Evolutionary conservation across 2,113 vertebrate species (phyloP).

Genomic region (Aegotheles bennettii): DNA sequence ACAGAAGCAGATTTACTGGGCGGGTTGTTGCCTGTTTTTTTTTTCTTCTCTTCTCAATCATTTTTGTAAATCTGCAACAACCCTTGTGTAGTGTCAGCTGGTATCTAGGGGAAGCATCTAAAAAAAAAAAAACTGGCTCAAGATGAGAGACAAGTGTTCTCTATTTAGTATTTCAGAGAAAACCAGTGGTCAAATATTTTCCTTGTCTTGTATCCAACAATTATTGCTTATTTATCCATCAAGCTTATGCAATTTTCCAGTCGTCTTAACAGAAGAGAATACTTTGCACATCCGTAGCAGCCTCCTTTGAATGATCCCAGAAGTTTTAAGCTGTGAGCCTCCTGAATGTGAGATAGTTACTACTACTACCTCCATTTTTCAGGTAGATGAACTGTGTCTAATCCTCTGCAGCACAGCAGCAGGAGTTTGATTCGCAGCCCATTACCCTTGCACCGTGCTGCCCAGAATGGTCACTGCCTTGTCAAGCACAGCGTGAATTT

Average conservation of each 20-base stretch:
- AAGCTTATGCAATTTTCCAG: constrained; percentile 37
- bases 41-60: not conserved
- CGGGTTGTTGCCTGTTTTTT: not conserved
- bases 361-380: constrained; percentile 16
- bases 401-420: constrained; percentile 32
- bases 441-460: not conserved
- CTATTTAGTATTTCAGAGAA: constrained; percentile 14
- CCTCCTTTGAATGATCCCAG: not conserved
- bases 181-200: constrained; percentile 45
- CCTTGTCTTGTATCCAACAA: not conserved
- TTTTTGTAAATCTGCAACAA: not conserved
- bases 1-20: not conserved
- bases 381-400: constrained; percentile 47
- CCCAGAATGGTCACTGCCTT: constrained; percentile 18
- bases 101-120: not conserved
- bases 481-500: not conserved
- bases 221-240: constrained; percentile 42
- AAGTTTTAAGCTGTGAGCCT: constrained; percentile 14
- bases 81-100: not conserved
- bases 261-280: not conserved
- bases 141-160: not conserved
- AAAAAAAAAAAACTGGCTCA: not conserved
- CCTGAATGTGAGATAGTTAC: not conserved
- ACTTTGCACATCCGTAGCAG: not conserved
- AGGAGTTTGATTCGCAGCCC: constrained; percentile 26